Evolutionary conservation across 2,888 invertebrate species (phyloP).

Genomic region (Tupiocoris notatus): DNA sequence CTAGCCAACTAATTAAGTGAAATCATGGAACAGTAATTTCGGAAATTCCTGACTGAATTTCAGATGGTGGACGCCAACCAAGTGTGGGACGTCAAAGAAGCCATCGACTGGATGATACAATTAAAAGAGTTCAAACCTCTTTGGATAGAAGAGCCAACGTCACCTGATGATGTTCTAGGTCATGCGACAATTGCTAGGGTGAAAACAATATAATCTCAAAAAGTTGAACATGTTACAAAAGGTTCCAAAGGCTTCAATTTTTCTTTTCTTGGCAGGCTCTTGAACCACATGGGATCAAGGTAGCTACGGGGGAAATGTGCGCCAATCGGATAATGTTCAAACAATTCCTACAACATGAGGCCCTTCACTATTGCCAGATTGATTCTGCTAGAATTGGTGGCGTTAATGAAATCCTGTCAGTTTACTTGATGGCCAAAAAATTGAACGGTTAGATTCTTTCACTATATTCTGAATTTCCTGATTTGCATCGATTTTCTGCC

Average conservation of each 20-base stretch:
- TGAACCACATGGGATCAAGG: constrained; percentile 72
- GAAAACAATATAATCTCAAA: not conserved
- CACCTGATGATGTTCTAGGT: constrained; percentile 86
- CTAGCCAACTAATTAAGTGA: no score
- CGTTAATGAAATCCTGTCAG: constrained; percentile 81
- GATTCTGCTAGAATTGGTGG: constrained; percentile 86
- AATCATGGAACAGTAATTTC: no score
- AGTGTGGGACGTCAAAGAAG: constrained; percentile 81
- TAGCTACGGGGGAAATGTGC: constrained; percentile 91
- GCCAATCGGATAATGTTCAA: constrained; percentile 90
- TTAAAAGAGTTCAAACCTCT: constrained; percentile 70
- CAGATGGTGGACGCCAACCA: constrained; percentile 88
- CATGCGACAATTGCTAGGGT: constrained; percentile 77
- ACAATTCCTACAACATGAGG: constrained; percentile 77
- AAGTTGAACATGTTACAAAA: not conserved
- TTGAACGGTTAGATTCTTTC: constrained; percentile 62
- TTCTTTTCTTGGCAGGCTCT: constrained; percentile 54
- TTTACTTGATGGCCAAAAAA: constrained; percentile 87
- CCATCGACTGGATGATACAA: constrained; percentile 81
- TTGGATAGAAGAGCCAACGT: constrained; percentile 94
- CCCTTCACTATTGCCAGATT: constrained; percentile 84
- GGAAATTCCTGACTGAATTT: no score
- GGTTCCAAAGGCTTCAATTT: not conserved
- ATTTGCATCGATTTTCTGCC: no score
- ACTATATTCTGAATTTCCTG: no score